These are phyloP conservation scores for Orchestes rusci DNA, from an alignment of 2,888 invertebrate genomes.

Conservation along the genomic window DNA sequence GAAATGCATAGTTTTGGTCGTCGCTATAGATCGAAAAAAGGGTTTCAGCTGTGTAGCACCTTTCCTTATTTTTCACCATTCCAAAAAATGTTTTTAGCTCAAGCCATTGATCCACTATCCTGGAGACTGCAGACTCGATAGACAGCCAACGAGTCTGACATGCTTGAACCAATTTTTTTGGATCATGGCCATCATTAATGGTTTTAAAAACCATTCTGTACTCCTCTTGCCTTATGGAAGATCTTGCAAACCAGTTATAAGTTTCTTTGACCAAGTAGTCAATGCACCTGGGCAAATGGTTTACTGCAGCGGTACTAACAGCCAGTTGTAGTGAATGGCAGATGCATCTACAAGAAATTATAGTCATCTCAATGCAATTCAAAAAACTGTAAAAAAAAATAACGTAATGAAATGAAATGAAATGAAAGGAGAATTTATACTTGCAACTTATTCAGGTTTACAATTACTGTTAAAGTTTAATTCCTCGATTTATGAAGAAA, in stretches of 20 bases:
- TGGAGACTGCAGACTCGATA: slow-evolving; percentile 30
- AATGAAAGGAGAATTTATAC: no score
- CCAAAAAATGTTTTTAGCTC: slow-evolving; percentile 30
- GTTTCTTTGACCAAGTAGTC: slow-evolving; percentile 28
- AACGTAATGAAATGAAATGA: no score
- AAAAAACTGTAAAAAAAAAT: no score
- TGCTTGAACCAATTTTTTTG: slow-evolving; percentile 26
- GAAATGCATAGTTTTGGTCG: slow-evolving; percentile 29
- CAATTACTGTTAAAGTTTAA: no score
- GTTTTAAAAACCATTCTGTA: slow-evolving; percentile 26
- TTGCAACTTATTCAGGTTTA: no score
- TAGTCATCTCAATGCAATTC: no score
- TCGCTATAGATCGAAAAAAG: slow-evolving; percentile 29
- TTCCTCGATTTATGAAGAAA: no score
- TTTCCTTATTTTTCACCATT: slow-evolving; percentile 27
- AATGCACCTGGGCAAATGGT: slow-evolving; percentile 30
- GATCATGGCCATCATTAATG: slow-evolving; percentile 28
- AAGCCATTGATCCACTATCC: slow-evolving; percentile 33
- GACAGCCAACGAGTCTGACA: slow-evolving; percentile 30
- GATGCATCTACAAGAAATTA: slow-evolving; percentile 27
- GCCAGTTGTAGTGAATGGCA: slow-evolving; percentile 37
- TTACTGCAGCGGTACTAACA: slow-evolving; percentile 28
- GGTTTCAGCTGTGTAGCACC: slow-evolving; percentile 30
- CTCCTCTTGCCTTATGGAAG: slow-evolving; percentile 21
- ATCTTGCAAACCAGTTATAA: slow-evolving; percentile 33